Evolutionary conservation across 2,888 invertebrate genomes (phyloP).

Genomic region (Tigriopus californicus): DNA sequence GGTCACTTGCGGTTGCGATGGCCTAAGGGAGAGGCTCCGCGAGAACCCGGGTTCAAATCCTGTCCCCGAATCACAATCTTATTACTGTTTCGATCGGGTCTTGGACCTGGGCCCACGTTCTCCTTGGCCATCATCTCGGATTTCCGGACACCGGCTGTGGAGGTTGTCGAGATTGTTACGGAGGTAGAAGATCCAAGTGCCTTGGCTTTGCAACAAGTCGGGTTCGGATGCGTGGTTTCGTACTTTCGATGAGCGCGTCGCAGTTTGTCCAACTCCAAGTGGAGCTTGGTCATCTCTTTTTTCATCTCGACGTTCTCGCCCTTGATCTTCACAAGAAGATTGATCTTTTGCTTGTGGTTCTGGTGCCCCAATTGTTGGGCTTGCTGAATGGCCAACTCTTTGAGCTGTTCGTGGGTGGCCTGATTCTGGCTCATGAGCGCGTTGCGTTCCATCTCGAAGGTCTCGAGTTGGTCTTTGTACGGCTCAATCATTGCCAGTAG

Average conservation of each 20-base stretch:
- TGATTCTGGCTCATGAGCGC: constrained; percentile 27
- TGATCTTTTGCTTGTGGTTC: constrained; percentile 44
- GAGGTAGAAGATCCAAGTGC: no score
- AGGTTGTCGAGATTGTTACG: no score
- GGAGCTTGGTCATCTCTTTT: constrained; percentile 3
- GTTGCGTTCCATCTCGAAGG: constrained; percentile 31
- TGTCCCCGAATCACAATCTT: no score
- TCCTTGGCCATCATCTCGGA: no score
- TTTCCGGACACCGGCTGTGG: no score
- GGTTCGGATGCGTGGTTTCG: not conserved
- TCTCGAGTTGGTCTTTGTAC: constrained; percentile 31
- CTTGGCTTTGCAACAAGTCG: no score
- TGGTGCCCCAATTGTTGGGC: constrained; percentile 42
- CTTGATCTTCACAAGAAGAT: constrained; percentile 31
- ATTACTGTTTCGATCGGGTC: no score
- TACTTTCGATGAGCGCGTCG: not conserved
- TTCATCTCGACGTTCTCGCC: constrained; percentile 18
- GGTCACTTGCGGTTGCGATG: no score
- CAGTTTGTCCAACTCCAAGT: not conserved
- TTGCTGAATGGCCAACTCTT: constrained; percentile 36
- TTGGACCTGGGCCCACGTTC: no score
- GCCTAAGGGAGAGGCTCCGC: no score
- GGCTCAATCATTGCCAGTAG: constrained; percentile 25
- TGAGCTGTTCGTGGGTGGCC: constrained; percentile 32
- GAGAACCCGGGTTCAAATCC: no score